A percentile compares a stretch with the other conserved stretches of the same genome.
Evolutionary conservation across 1,140 invertebrate species (phyloP).

Genomic region (Bicyclus anynana): DNA sequence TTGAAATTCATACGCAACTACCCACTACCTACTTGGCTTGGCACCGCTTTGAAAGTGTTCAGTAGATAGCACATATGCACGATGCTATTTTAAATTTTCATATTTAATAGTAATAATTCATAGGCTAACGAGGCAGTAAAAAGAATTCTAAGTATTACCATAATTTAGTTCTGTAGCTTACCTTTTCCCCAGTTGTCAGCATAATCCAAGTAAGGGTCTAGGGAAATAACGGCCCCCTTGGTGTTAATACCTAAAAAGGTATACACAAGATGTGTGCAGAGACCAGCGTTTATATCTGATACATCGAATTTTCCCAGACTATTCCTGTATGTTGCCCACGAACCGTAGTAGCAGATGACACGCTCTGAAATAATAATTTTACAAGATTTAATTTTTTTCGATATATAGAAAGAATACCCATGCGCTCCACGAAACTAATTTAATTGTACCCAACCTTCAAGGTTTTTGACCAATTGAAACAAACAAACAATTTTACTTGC

Average conservation of each 20-base stretch:
- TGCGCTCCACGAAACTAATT: too few species aligned
- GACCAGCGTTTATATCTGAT: slow-evolving; percentile 80
- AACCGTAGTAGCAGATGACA: slow-evolving; percentile 85
- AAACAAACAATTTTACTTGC: too few species aligned
- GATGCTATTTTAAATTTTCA: too few species aligned
- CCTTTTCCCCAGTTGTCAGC: slow-evolving; percentile 70
- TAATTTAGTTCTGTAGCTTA: slow-evolving; percentile 20
- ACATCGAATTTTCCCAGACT: slow-evolving; percentile 82
- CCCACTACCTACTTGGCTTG: too few species aligned
- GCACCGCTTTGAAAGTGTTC: too few species aligned
- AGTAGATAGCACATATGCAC: too few species aligned
- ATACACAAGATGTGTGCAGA: slow-evolving; percentile 88
- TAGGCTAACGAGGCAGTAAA: too few species aligned
- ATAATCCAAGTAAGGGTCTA: slow-evolving; percentile 83
- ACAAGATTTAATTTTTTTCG: not conserved
- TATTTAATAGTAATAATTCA: too few species aligned
- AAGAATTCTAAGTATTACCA: slow-evolving; percentile 8
- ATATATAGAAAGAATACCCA: too few species aligned
- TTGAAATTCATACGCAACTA: too few species aligned
- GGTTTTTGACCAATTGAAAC: too few species aligned
- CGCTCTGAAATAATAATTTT: slow-evolving; percentile 55
- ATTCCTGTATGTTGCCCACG: slow-evolving; percentile 84
- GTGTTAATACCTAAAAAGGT: slow-evolving; percentile 81
- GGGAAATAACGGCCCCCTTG: slow-evolving; percentile 70
- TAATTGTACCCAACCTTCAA: too few species aligned